These are phyloP conservation scores for Gymnothorax reevesii DNA, from an alignment of 2,797 vertebrate genomes.

Conservation along the genomic window DNA sequence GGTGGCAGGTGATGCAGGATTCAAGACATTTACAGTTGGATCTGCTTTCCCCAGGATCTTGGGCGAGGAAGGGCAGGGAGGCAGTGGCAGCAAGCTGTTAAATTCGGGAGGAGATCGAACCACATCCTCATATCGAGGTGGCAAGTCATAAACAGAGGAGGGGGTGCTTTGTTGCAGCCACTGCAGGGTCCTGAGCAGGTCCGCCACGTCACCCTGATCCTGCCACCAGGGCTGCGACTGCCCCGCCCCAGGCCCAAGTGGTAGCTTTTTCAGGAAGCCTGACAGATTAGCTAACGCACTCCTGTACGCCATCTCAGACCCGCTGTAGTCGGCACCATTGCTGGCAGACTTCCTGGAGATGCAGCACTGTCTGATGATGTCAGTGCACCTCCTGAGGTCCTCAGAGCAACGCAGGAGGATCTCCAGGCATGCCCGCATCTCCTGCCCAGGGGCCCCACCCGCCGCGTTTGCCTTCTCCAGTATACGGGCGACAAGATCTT, in stretches of 20 bases:
- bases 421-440: conserved; percentile 95
- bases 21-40: conserved; percentile 54
- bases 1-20: conserved; percentile 53
- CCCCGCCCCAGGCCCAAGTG: conserved; percentile 81
- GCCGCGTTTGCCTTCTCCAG: conserved; percentile 91
- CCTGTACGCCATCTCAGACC: conserved; percentile 87
- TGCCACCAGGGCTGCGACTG: conserved; percentile 66
- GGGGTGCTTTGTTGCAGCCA: conserved; percentile 83
- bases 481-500: conserved; percentile 89
- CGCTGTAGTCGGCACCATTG: conserved; percentile 72
- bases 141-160: conserved; percentile 87
- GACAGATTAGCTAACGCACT: conserved; percentile 92
- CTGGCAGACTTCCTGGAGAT: conserved; percentile 85
- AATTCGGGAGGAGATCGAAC: conserved; percentile 81
- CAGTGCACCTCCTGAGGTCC: conserved; percentile 97
- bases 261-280: conserved; percentile 90
- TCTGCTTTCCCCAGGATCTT: conserved; percentile 54
- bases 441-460: conserved; percentile 84
- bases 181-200: conserved; percentile 85
- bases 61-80: conserved; percentile 54
- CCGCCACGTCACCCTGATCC: conserved; percentile 81
- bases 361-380: conserved; percentile 97
- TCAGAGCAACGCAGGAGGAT: conserved; percentile 97
- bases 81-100: conserved; percentile 53
- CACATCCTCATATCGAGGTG: conserved; percentile 95